phyloP scores from a whole-genome alignment of 2,797 vertebrate genomes.

The Crenichthys baileyi region DNA sequence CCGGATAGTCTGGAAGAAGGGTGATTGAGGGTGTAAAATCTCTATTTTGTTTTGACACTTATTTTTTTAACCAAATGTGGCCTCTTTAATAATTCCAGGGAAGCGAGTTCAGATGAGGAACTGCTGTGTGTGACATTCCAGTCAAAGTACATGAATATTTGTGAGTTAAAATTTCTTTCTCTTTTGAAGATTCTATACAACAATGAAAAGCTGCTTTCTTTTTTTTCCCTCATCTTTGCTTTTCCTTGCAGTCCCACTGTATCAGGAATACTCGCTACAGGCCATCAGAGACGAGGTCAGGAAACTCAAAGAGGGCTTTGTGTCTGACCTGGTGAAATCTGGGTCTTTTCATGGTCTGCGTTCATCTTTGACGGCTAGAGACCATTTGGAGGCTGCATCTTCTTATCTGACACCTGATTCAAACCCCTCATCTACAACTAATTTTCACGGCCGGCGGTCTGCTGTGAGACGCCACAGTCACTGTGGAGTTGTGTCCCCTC shows the following conservation, averaged over 20 bases:
- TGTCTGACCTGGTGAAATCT: conserved; percentile 51
- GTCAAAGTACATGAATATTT: conserved; percentile 71
- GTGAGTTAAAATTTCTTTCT: conserved; percentile 64
- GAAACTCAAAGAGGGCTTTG: conserved; percentile 24
- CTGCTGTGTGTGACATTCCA: conserved; percentile 47
- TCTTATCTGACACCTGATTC: neutral
- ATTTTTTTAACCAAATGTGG: neutral
- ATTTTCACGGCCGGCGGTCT: neutral
- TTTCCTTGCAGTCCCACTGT: conserved; percentile 77
- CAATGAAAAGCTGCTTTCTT: neutral
- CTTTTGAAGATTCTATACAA: neutral
- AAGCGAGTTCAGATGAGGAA: conserved; percentile 35
- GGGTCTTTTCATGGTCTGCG: conserved; percentile 35
- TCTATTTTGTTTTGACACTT: neutral
- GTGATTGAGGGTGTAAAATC: conserved; percentile 43
- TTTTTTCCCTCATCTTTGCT: neutral
- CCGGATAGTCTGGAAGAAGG: conserved; percentile 12
- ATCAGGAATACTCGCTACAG: conserved; percentile 81
- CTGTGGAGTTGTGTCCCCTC: neutral
- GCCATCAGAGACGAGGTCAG: conserved; percentile 51
- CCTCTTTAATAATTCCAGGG: conserved; percentile 41
- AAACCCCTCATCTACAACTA: conserved; percentile 5
- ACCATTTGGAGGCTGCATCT: neutral
- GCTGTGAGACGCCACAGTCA: neutral
- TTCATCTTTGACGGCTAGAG: neutral